Base-by-base conservation (phyloP, 2,113 vertebrate genomes). In the Paradisaea rubra region DNA sequence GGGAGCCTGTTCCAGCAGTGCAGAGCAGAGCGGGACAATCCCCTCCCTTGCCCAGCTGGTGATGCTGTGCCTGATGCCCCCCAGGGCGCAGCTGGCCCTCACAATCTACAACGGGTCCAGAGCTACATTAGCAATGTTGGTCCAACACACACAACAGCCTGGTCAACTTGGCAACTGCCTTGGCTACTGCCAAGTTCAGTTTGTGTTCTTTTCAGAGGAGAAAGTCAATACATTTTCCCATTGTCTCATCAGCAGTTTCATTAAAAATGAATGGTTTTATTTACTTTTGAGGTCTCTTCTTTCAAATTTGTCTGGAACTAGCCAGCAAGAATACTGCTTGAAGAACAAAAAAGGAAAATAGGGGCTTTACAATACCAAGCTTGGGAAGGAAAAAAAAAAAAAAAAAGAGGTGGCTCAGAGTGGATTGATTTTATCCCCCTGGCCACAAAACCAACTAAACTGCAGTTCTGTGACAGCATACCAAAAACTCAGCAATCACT, bases 341-440 rank as follows among this genome's bases (percentile, higher is more conserved):
- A 13, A 86, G 25, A 42, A 45, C 7, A 81, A 66, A 71, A 74
- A 21, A 13, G 4, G 9, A 59, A 86, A 88, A 54, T 0, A 14
- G 14, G 33, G 2, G 12, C 13, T 80, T 80, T 64, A 24, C 10
- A 83, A 52, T 4, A 70, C 3, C 15, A 56, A 28, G 4, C 2
- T 14, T 10, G 13, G 6, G 16, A 17, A 35, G 2, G 2, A 3
- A 19, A 11, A 1, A 7, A 17, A 30, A 15, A 15, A n/a, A n/a
- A 8, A 13, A 10, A 16, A 27, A 4, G 17, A 37, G 2, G 2
- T 18, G 6, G 5, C 22, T 10, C 9, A 4, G 13, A 64, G 12
- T 24, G 18, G 16, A 39, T 6, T 60, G n/a, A 47, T 59, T 78
- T 88, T 50, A 80, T 2, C 3, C 4, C 4, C 2, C 0, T 7